These are phyloP conservation scores for Argynnis bischoffii DNA, from an alignment of 2,888 invertebrate genomes.

Conservation along the genomic window DNA sequence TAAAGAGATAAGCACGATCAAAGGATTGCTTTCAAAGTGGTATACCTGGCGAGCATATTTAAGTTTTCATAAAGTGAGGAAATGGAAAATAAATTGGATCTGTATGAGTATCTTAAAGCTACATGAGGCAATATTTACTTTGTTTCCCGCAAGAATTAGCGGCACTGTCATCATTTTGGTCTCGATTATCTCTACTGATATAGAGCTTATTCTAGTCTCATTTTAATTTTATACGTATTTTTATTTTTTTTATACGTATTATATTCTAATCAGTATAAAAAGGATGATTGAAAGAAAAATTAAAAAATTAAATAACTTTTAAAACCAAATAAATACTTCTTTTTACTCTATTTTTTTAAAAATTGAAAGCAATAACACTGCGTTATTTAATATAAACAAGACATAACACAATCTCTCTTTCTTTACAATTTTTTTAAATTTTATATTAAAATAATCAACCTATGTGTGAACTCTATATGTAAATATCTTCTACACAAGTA, in stretches of 20 bases:
- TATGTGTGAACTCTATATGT: not conserved
- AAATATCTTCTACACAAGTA: slow-evolving; percentile 12
- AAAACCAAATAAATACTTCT: too few species aligned
- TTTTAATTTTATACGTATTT: too few species aligned
- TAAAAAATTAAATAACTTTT: too few species aligned
- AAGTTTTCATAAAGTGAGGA: slow-evolving; percentile 81
- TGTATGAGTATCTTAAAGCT: slow-evolving; percentile 77
- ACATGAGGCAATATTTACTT: slow-evolving; percentile 70
- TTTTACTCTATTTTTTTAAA: too few species aligned
- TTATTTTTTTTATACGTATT: too few species aligned
- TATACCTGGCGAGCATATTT: slow-evolving; percentile 80
- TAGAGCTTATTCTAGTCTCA: slow-evolving; percentile 38
- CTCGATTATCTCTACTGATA: slow-evolving; percentile 44
- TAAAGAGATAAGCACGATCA: slow-evolving; percentile 77
- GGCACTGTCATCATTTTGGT: slow-evolving; percentile 52
- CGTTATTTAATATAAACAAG: too few species aligned
- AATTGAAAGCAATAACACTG: too few species aligned
- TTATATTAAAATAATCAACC: too few species aligned
- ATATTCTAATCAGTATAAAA: too few species aligned
- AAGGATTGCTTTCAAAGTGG: slow-evolving; percentile 80
- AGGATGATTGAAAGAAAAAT: too few species aligned
- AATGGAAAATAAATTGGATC: slow-evolving; percentile 82
- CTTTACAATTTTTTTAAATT: too few species aligned
- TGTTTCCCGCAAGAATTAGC: slow-evolving; percentile 62
- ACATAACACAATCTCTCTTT: too few species aligned